phyloP scores from a whole-genome alignment of 2,113 vertebrate genomes.

The Cyprinodon brontotheroides region DNA sequence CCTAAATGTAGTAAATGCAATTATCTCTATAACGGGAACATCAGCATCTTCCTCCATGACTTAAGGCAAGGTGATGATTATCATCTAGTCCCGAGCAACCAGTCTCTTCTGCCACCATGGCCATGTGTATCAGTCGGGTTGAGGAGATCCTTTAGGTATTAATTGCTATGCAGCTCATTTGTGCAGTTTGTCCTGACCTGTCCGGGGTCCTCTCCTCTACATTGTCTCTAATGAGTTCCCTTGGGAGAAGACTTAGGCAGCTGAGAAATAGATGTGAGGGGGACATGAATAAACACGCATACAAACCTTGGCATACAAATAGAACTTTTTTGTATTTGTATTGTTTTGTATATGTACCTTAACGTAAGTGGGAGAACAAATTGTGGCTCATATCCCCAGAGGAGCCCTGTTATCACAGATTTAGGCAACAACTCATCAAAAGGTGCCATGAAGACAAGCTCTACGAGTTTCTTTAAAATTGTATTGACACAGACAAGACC shows the following conservation, averaged over 20 bases:
- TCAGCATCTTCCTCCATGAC: constrained; percentile 6
- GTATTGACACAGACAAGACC: too few species aligned
- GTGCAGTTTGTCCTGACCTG: constrained; percentile 73
- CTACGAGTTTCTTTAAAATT: not conserved
- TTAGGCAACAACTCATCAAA: not conserved
- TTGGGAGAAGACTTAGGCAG: constrained; percentile 51
- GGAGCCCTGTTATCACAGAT: not conserved
- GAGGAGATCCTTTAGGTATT: too few species aligned
- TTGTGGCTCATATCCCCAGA: not conserved
- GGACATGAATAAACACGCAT: constrained; percentile 33
- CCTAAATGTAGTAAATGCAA: not conserved
- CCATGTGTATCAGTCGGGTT: too few species aligned
- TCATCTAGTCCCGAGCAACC: too few species aligned
- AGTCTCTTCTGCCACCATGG: constrained; percentile 67
- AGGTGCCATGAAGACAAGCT: not conserved
- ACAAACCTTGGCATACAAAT: constrained; percentile 11
- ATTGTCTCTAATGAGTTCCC: constrained; percentile 80
- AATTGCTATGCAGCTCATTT: constrained; percentile 76
- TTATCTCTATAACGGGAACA: constrained; percentile 1
- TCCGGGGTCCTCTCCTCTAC: constrained; percentile 66
- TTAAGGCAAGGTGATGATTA: too few species aligned
- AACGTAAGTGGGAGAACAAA: not conserved
- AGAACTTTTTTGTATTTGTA: constrained; percentile 19
- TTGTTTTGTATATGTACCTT: not conserved
- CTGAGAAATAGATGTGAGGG: constrained; percentile 6